Evolutionary conservation across 2,797 vertebrate genomes (phyloP), one percentile per base, ranked within the genome.

Genomic region (Poecilia gillii): DNA sequence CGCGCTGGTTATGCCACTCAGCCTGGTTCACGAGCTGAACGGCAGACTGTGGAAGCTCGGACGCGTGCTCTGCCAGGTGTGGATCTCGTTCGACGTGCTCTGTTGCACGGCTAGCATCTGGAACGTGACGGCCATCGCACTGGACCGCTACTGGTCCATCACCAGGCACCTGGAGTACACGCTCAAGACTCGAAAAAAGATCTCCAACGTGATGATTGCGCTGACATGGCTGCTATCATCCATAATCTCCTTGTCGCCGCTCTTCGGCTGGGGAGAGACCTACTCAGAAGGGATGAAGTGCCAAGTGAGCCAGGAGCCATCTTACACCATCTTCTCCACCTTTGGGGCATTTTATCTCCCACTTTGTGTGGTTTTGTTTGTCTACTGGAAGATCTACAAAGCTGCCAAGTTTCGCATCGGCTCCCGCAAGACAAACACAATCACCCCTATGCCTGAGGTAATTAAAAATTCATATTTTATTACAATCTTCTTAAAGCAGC

Each of bases 31-130:
- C 0, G 99, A 99, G 91, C 89, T 98, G 68, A 97, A 97, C 0
- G 97, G 97, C 62, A 91, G 96, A 75, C 96, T 95, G 70, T 99
- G 99, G 99, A 96, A 95, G 43, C 95, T 99, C 90, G 99, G 99
- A 28, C 93, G 96, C 1, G 94, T 95, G 0, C 95, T 99, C 1
- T 99, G 98, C 93, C 97, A 99, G 89, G 94, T 98, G 49, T 99
- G 99, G 99, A 95, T 99, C 88, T 97, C 97, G 14, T 97, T 97
- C 0, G 98, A 99, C 0, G 99, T 99, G 75, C 96, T 99, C 64
- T 99, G 98, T 94, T 99, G 98, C 94, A 99, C 99, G 0, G 99
- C 98, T 88, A 99, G 99, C 94, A 99, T 99, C 95, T 99, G 99
- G 99, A 99, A 97, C 0, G 98, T 99, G 91, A 98, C 97, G 0